Conservation (phyloP, 35 echinoderm and acorn worm genomes). For the Lytechinus variegatus region DNA sequence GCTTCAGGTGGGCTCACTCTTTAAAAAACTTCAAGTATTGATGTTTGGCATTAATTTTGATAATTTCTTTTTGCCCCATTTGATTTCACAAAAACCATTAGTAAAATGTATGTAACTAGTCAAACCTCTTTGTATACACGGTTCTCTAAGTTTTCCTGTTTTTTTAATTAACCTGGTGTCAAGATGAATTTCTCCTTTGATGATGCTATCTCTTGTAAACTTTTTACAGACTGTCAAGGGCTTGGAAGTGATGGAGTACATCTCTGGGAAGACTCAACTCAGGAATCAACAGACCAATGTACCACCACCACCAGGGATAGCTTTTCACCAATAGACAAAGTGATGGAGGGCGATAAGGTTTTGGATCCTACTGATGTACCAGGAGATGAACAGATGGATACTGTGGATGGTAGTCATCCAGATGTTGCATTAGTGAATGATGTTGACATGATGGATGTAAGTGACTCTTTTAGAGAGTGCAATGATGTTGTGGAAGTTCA, state of each 20-base stretch:
- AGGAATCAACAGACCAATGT: not conserved
- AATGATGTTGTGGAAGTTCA: not conserved
- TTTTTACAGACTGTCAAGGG: not conserved
- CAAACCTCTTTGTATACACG: too few relatives aligned
- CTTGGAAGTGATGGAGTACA: not conserved
- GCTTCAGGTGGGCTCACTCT: too few relatives aligned
- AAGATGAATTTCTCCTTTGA: too few relatives aligned
- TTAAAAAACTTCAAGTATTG: too few relatives aligned
- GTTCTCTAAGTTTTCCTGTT: too few relatives aligned
- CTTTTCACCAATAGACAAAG: not conserved
- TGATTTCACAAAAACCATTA: too few relatives aligned
- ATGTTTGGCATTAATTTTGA: too few relatives aligned
- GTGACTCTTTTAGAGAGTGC: not conserved
- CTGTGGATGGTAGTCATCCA: not conserved
- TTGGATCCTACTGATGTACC: not conserved
- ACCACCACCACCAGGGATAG: not conserved
- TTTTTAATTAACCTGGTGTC: too few relatives aligned
- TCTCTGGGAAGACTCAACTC: not conserved
- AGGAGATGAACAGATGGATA: constrained; percentile 27
- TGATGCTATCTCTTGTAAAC: not conserved
- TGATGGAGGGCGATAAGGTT: not conserved
- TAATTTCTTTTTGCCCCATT: too few relatives aligned
- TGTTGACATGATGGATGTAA: not conserved
- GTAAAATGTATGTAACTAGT: too few relatives aligned
- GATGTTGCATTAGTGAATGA: not conserved